Evolutionary conservation across 2,113 vertebrate genomes (phyloP), one percentile per base, ranked within the genome.

Genomic region (Perca flavescens): DNA sequence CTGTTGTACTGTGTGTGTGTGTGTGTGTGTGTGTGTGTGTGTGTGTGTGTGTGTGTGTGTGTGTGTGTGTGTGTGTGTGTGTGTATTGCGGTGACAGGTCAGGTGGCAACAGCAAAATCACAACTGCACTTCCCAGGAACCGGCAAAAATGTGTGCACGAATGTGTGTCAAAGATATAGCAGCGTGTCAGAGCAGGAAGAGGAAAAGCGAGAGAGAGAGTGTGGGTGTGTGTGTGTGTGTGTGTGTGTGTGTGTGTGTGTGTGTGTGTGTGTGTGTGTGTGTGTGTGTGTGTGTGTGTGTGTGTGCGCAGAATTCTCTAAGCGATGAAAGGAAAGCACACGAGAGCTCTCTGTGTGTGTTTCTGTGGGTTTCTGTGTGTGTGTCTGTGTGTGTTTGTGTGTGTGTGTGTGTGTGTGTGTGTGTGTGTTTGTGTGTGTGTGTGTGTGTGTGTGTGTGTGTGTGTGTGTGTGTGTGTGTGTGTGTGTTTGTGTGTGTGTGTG

Each of bases 61-160:
- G 17, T 43, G 65, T 21, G 40, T 53, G 78, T 53, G 60, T 25
- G 73, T 50, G 53, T n/a, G 74, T 22, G 78, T 25, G 40, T 47
- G 58, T 47, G 68, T 10, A 21, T 67, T 28, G 61, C 65, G 65
- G 84, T 79, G 77, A 80, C 78, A 70, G 90, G 88, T 88, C 82
- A 87, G 84, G 79, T 86, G 82, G 86, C 63, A 79, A 69, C 76
- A 84, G 81, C 68, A 75, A 89, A 25, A 88, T 85, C 86, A 85
- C 85, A 85, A 86, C 86, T 86, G 84, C 80, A 76, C 82, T 86
- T 89, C 86, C 80, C 34, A 73, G 73, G 69, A 82, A 85, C 31
- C 63, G n/a, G 83, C 75, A 49, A 86, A 84, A 83, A 28, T 28
- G 28, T 77, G 71, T 77, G 85, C 70, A 69, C 9, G 74, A 17